A percentile compares a stretch with the other conserved stretches of the same genome.
phyloP scores from a whole-genome alignment of 2,113 vertebrate genomes.

The Cyanistes caeruleus region DNA sequence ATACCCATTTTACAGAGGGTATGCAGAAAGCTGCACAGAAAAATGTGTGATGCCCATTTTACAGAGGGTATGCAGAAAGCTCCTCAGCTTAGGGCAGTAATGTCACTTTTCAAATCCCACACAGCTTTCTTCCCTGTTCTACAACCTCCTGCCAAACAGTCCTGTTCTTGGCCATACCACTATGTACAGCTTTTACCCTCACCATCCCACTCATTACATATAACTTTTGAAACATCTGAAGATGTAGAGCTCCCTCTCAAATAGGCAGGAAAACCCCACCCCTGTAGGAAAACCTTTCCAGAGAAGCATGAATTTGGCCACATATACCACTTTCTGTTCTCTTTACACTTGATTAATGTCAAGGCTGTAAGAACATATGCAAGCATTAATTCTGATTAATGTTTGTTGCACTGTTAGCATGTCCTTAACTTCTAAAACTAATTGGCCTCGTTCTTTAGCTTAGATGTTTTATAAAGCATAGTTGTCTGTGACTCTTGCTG shows the following conservation, averaged over 20 bases:
- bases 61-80: not conserved
- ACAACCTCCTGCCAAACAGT: not conserved
- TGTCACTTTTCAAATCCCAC: not conserved
- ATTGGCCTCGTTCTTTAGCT: constrained; percentile 12
- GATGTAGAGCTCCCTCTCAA: not conserved
- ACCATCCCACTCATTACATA: not conserved
- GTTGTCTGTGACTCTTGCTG: not conserved
- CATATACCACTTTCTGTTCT: not conserved
- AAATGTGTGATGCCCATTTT: not conserved
- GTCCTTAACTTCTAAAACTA: constrained; percentile 33
- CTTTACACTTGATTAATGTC: constrained; percentile 32
- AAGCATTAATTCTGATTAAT: constrained; percentile 54
- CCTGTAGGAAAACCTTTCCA: not conserved
- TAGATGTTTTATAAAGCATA: not conserved
- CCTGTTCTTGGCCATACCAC: not conserved
- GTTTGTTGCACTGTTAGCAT: constrained; percentile 16
- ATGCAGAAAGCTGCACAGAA: not conserved
- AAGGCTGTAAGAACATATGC: not conserved
- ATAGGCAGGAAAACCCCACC: not conserved
- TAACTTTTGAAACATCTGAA: not conserved
- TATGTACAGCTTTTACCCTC: not conserved
- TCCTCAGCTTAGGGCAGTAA: not conserved
- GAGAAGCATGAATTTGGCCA: not conserved
- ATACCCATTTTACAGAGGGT: not conserved
- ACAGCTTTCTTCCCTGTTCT: not conserved